These are phyloP conservation scores for Coregonus sp. DNA, from an alignment of 2,797 vertebrate species.

Conservation along the genomic window DNA sequence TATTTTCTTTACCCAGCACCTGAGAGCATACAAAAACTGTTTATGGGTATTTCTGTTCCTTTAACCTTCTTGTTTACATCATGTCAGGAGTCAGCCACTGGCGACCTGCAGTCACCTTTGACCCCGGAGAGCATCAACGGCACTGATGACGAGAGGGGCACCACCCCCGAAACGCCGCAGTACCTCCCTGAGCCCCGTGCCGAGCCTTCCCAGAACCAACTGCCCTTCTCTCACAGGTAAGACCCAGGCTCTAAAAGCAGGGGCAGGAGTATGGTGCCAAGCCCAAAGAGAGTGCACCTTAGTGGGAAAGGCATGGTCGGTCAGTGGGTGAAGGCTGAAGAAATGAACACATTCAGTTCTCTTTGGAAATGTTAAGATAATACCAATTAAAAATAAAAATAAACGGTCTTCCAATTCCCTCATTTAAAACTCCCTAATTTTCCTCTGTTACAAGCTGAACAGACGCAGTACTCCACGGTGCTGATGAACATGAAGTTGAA, in stretches of 20 bases:
- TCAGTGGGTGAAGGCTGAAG: background rate
- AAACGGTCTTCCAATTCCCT: background rate
- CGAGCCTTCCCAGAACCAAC: conserved; percentile 87
- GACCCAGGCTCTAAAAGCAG: conserved; percentile 39
- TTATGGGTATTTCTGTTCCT: background rate
- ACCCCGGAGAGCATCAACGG: conserved; percentile 92
- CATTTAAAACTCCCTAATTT: background rate
- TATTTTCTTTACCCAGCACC: background rate
- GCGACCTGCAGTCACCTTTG: conserved; percentile 89
- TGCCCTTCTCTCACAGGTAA: conserved; percentile 93
- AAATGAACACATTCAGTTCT: background rate
- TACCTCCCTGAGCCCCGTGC: conserved; percentile 79
- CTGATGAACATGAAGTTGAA: background rate
- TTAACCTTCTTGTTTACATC: background rate
- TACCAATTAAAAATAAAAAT: background rate
- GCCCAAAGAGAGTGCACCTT: background rate
- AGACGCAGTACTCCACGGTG: background rate
- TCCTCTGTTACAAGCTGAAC: background rate
- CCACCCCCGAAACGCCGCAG: conserved; percentile 78
- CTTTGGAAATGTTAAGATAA: background rate
- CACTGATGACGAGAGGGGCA: conserved; percentile 83
- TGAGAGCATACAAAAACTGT: background rate
- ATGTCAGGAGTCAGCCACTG: conserved; percentile 87
- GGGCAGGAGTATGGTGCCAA: background rate
- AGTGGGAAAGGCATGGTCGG: background rate